Evolutionary conservation across 2,888 invertebrate species (phyloP), one percentile per base, ranked within the genome.

Genomic region (Augiades crinisus): DNA sequence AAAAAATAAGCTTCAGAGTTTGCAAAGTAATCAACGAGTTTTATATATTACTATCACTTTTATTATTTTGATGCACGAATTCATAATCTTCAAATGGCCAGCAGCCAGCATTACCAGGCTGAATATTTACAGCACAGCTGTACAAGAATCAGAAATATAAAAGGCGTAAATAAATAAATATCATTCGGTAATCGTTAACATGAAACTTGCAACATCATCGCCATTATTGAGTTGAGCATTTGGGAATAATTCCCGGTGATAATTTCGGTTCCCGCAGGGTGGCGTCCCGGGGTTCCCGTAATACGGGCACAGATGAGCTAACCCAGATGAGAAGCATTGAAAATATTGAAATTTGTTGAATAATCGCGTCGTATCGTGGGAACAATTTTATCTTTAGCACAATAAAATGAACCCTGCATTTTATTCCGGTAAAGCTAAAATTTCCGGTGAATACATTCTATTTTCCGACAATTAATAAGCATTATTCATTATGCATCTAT

Each of bases 201-300:
- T 37, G 54, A 67, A 75, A 67, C 67, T 61, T 64, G 81, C 78
- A 71, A 67, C 71, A 77, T 86, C 85, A 82, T 81, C 73, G 63
- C 67, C 65, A 73, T 78, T 78, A 73, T 72, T 65, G 69, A 66
- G 72, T 65, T 75, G 72, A 72, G 72, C 70, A 71, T 72, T 73
- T 57, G 60, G 67, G 65, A 75, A 77, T 75, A 38, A 71, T 65
- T 65, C 64, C 60, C 70, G 72, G 75, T 74, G 78, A 77, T 76
- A 72, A 64, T 73, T 72, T 74, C 56, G 72, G 68, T 56, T 73
- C 82, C 84, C 79, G 81, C 71, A 70, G 82, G 75, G 78, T 56
- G 55, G 54, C 77, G 53, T 61, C 63, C 72, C 73, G 62, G 80
- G 84, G 81, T 76, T 72, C 66, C 75, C 57, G 44, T 66, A 63